Conservation (phyloP, 2,113 vertebrate species). For the Callopanchax toddi region DNA sequence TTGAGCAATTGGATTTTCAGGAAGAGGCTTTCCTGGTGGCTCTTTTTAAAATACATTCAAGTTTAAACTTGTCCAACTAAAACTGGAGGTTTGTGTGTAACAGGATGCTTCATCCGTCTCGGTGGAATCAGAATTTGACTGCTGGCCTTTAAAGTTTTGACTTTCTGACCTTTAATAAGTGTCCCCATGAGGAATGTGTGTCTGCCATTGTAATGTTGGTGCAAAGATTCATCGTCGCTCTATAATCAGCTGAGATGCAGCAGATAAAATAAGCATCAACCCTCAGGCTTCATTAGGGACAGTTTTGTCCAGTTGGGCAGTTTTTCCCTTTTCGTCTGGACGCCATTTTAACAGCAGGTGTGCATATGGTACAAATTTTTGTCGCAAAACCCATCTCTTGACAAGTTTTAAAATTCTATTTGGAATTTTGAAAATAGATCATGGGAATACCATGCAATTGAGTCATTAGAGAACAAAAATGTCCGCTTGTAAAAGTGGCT, state of each 20-base stretch:
- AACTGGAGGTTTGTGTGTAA: slow-evolving; percentile 15
- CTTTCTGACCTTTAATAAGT: slow-evolving; percentile 55
- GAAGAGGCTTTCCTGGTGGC: fast-evolving
- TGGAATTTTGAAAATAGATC: too few relatives aligned
- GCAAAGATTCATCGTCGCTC: slow-evolving; percentile 21
- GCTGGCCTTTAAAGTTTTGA: slow-evolving; percentile 42
- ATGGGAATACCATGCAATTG: too few relatives aligned
- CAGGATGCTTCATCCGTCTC: slow-evolving; percentile 23
- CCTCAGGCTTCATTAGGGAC: too few relatives aligned
- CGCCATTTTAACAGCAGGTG: too few relatives aligned
- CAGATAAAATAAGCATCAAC: too few relatives aligned
- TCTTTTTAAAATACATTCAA: slow-evolving; percentile 21
- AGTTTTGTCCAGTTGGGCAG: too few relatives aligned
- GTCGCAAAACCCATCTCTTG: too few relatives aligned
- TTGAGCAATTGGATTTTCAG: neutral
- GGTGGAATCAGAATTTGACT: slow-evolving; percentile 25
- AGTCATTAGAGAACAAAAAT: too few relatives aligned
- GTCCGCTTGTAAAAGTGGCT: too few relatives aligned
- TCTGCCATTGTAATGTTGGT: slow-evolving; percentile 20
- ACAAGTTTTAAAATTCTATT: too few relatives aligned
- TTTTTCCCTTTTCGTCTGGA: too few relatives aligned
- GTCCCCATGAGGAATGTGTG: slow-evolving; percentile 25
- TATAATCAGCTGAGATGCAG: slow-evolving; percentile 11
- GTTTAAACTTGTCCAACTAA: slow-evolving; percentile 13
- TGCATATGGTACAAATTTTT: too few relatives aligned